A percentile compares a stretch with the other conserved stretches of the same genome.
Evolutionary conservation across 2,797 vertebrate genomes (phyloP).

Genomic region (Chrosomus eos): DNA sequence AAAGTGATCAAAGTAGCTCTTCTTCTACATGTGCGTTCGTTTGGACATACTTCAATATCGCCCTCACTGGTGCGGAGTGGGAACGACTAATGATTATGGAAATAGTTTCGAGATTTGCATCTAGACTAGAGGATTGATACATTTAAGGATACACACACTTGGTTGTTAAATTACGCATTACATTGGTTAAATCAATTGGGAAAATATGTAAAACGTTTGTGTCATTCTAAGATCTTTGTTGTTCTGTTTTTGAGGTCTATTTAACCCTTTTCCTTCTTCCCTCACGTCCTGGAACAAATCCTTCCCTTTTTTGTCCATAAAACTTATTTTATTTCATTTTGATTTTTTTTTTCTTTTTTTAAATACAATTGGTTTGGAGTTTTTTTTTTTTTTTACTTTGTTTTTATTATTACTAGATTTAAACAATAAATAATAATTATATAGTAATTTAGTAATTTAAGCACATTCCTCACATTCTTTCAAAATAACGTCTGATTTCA

Average conservation of each 20-base stretch:
- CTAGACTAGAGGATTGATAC: no score
- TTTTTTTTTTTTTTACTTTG: no score
- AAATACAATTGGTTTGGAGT: rapidly evolving
- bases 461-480: no score
- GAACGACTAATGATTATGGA: background rate
- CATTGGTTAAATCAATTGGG: background rate
- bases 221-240: background rate
- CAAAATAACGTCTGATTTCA: no score
- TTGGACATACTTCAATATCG: background rate
- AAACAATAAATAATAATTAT: no score
- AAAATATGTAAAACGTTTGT: background rate
- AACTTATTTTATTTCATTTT: no score
- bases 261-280: background rate
- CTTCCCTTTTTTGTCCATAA: no score
- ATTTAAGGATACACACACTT: background rate
- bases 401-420: no score
- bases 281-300: no score
- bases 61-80: constrained; percentile 22
- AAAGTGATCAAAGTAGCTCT: background rate
- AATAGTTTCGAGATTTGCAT: background rate
- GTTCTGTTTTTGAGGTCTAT: background rate
- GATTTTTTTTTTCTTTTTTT: no score
- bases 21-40: background rate
- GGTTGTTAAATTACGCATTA: background rate
- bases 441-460: no score